Percentiles rank a stretch among this genome's conserved stretches.
These are phyloP conservation scores for Halictus ligatus DNA, from an alignment of 2,888 invertebrate species.

Conservation along the genomic window DNA sequence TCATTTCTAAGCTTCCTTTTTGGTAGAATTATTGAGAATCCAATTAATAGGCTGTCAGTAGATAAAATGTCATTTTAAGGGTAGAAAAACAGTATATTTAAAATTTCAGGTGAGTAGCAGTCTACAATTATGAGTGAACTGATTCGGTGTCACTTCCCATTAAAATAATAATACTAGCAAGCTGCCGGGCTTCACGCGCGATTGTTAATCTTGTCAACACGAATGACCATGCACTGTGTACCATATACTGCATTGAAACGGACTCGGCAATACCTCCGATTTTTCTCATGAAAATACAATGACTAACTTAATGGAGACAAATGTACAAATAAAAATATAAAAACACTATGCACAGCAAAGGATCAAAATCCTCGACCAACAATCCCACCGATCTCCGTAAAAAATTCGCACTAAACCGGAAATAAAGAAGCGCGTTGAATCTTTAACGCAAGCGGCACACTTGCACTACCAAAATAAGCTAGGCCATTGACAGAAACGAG, in stretches of 20 bases:
- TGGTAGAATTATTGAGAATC: too few species aligned
- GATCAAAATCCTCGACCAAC: not conserved
- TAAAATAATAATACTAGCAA: too few species aligned
- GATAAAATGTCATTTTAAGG: not conserved
- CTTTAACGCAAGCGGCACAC: not conserved
- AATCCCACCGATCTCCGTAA: not conserved
- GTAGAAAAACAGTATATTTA: not conserved
- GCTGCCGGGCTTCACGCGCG: too few species aligned
- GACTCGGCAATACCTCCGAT: not conserved
- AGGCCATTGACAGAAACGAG: not conserved
- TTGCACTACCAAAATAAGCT: not conserved
- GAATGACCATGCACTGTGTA: too few species aligned
- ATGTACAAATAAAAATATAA: not conserved
- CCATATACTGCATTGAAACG: not conserved
- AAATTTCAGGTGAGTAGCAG: not conserved
- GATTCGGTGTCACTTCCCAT: too few species aligned
- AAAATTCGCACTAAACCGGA: not conserved
- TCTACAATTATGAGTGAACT: not conserved
- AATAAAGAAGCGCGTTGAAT: not conserved
- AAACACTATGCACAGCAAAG: not conserved
- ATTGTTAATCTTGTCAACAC: too few species aligned
- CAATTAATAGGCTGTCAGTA: too few species aligned
- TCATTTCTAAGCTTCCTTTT: too few species aligned
- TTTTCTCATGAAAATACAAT: not conserved
- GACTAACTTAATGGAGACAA: not conserved